A percentile compares a stretch with the other conserved stretches of the same genome.
phyloP scores from a whole-genome alignment of 2,797 vertebrate genomes.

The Crenuchus spilurus region DNA sequence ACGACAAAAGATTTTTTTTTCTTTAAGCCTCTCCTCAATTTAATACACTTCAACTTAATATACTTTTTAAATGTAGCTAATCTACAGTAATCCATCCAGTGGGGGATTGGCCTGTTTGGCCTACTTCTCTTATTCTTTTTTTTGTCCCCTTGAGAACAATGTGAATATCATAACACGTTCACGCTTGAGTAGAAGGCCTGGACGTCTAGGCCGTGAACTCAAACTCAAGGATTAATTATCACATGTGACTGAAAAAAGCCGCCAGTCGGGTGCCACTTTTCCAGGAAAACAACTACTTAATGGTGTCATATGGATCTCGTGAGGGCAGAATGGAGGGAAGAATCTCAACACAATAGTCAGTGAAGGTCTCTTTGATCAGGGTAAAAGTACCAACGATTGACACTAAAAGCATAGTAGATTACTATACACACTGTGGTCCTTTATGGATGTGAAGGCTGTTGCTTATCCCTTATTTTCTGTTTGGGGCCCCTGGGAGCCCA shows the following conservation, averaged over 20 bases:
- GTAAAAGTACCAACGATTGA: too few species aligned
- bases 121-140: background rate
- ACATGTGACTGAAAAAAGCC: background rate
- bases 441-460: too few species aligned
- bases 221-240: slow-evolving; percentile 5
- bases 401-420: too few species aligned
- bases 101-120: background rate
- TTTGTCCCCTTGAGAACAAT: background rate
- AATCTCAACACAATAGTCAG: too few species aligned
- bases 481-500: too few species aligned
- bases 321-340: background rate
- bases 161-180: background rate
- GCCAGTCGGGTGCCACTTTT: background rate
- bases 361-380: too few species aligned
- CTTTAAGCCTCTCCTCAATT: background rate
- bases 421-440: too few species aligned
- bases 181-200: background rate
- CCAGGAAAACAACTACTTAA: background rate
- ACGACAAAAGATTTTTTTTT: slow-evolving; percentile 5
- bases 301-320: background rate
- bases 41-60: slow-evolving; percentile 3
- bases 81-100: background rate
- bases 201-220: background rate
- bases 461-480: too few species aligned
- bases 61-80: slow-evolving; percentile 2